A percentile compares a stretch with the other conserved stretches of the same genome.
phyloP scores from a whole-genome alignment of 2,797 vertebrate genomes.

The Macrochelys suwanniensis region DNA sequence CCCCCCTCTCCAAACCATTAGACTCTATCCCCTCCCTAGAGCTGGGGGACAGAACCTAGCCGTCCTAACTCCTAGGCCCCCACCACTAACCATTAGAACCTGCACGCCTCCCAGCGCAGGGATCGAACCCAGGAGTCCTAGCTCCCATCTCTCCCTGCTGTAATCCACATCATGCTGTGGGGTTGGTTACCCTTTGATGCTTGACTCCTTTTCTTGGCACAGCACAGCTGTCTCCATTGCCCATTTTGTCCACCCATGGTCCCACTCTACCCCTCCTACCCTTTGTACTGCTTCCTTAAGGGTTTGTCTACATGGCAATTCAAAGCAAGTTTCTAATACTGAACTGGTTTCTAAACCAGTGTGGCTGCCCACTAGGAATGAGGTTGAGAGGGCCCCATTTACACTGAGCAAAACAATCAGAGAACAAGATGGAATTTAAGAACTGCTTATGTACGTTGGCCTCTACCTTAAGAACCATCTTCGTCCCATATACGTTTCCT shows the following conservation, averaged over 20 bases:
- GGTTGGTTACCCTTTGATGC: background rate
- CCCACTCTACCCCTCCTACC: background rate
- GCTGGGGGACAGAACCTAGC: background rate
- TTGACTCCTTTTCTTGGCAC: background rate
- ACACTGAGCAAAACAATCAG: background rate
- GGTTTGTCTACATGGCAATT: background rate
- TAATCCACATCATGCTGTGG: background rate
- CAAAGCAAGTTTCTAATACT: background rate
- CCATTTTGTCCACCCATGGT: background rate
- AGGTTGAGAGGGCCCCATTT: background rate
- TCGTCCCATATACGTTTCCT: background rate
- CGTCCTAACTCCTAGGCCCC: background rate
- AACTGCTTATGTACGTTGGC: background rate
- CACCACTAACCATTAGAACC: background rate
- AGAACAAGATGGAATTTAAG: background rate
- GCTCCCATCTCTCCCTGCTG: background rate
- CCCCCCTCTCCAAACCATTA: background rate
- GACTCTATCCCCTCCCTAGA: background rate
- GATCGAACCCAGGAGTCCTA: background rate
- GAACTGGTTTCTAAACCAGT: background rate
- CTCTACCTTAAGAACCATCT: background rate
- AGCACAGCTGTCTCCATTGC: background rate
- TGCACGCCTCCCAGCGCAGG: background rate
- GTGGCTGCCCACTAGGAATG: background rate
- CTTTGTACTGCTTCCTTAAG: background rate